phyloP scores from a whole-genome alignment of 2,113 vertebrate genomes.

The Callorhinus ursinus region DNA sequence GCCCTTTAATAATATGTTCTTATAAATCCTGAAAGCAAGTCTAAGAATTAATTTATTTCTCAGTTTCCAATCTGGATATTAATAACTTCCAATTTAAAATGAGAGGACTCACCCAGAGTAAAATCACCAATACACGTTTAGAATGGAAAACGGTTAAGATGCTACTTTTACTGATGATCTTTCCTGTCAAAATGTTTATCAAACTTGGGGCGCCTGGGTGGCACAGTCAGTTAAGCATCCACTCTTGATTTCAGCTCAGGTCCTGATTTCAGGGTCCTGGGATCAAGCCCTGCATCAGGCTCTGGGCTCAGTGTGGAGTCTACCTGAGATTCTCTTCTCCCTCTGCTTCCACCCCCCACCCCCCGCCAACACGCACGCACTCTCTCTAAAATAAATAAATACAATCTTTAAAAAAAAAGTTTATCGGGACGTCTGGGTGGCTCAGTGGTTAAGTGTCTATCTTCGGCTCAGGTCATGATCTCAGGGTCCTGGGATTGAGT shows the following conservation, averaged over 20 bases:
- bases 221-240: not conserved
- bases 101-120: not conserved
- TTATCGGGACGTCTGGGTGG: not conserved
- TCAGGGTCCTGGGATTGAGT: not conserved
- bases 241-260: not conserved
- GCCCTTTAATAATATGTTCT: not conserved
- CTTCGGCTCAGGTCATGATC: not conserved
- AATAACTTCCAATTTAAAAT: slow-evolving; percentile 24
- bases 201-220: not conserved
- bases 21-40: slow-evolving; percentile 17
- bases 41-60: slow-evolving; percentile 35
- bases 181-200: not conserved
- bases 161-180: not conserved
- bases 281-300: not conserved
- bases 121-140: not conserved
- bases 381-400: not conserved
- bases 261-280: not conserved
- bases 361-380: not conserved
- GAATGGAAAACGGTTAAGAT: slow-evolving; percentile 38
- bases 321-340: not conserved
- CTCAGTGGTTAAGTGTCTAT: not conserved
- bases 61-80: not conserved
- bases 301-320: not conserved
- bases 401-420: not conserved
- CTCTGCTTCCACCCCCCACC: not conserved